These are phyloP conservation scores for Oreochromis tanganicae DNA, from an alignment of 2,113 vertebrate species.

Conservation along the genomic window DNA sequence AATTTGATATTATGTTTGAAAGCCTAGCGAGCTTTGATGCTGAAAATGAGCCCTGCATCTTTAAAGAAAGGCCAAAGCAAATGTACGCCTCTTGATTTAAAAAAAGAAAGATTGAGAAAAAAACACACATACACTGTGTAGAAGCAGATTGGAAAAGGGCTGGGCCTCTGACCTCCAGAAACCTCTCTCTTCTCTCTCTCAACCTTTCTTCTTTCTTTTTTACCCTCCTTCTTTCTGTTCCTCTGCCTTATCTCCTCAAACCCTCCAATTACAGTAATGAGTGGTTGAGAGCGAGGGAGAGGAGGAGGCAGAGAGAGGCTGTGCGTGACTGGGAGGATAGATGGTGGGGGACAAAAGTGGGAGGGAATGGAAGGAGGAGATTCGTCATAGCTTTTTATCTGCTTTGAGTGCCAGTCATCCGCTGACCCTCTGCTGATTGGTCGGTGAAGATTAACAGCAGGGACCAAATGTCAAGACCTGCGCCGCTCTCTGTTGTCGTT, in stretches of 20 bases:
- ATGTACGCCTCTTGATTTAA: constrained; percentile 28
- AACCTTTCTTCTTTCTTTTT: background rate
- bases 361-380: background rate
- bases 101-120: constrained; percentile 1
- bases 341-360: background rate
- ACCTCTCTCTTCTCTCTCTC: constrained; percentile 25
- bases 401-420: constrained; percentile 49
- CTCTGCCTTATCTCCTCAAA: constrained; percentile 49
- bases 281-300: constrained; percentile 51
- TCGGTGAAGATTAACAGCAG: constrained; percentile 54
- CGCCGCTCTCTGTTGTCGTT: constrained; percentile 27
- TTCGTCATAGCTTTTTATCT: constrained; percentile 48
- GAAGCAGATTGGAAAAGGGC: constrained; percentile 22
- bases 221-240: constrained; percentile 3
- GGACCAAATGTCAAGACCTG: constrained; percentile 48
- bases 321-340: constrained; percentile 49
- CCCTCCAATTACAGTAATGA: constrained; percentile 73
- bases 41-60: constrained; percentile 24
- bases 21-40: constrained; percentile 40
- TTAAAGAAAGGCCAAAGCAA: constrained; percentile 43
- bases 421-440: constrained; percentile 47
- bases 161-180: constrained; percentile 53
- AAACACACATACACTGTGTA: background rate
- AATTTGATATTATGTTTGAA: constrained; percentile 40
- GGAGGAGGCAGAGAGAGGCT: constrained; percentile 27